phyloP scores from a whole-genome alignment of 2,113 vertebrate species.

The Notiomystis cincta region DNA sequence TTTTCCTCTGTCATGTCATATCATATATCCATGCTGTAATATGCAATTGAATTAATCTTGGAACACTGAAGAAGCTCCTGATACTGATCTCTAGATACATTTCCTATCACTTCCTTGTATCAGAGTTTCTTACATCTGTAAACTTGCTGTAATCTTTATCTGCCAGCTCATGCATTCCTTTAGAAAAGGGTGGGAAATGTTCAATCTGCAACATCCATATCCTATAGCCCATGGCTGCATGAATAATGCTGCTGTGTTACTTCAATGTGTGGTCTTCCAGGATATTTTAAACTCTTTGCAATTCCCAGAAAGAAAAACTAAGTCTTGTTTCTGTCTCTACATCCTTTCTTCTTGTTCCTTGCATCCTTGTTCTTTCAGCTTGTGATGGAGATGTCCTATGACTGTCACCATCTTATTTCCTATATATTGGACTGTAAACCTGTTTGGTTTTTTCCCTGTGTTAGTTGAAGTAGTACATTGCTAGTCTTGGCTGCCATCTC shows the following conservation, averaged over 20 bases:
- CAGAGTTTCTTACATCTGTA: neutral
- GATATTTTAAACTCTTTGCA: neutral
- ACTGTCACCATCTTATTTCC: neutral
- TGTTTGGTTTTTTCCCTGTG: neutral
- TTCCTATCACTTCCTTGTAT: constrained; percentile 18
- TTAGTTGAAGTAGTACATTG: neutral
- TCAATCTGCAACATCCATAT: neutral
- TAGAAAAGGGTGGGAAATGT: neutral
- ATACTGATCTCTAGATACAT: neutral
- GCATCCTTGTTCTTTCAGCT: neutral
- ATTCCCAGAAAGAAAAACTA: neutral
- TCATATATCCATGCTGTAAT: neutral
- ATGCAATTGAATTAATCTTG: neutral
- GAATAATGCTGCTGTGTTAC: neutral
- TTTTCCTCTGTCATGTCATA: neutral
- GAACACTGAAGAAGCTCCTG: neutral
- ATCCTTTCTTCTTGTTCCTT: neutral
- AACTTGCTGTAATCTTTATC: neutral
- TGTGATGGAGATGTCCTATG: neutral
- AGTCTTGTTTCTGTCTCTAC: neutral
- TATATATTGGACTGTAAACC: neutral
- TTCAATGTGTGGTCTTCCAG: constrained; percentile 6
- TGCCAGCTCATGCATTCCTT: constrained; percentile 14
- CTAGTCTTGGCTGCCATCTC: neutral
- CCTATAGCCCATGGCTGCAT: neutral